Conservation (phyloP, 1,140 invertebrate genomes). For the Ooceraea biroi region DNA sequence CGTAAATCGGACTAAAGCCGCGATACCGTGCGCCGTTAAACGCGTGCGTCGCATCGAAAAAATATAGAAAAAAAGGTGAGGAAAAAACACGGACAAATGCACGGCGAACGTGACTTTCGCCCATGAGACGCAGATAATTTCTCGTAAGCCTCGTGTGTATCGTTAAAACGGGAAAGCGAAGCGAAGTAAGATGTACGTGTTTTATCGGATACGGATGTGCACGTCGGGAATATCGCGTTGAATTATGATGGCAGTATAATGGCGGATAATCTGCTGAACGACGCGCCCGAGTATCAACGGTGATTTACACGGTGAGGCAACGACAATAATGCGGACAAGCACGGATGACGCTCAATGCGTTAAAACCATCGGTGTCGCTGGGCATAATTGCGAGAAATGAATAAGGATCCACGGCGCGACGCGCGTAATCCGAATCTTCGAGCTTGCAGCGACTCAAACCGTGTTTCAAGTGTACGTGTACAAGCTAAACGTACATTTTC, state of each 20-base stretch:
- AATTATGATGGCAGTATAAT: conserved; percentile 55
- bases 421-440: conserved; percentile 33
- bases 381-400: conserved; percentile 9
- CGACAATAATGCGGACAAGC: conserved; percentile 24
- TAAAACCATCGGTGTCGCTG: neutral
- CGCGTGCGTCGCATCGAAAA: conserved; percentile 29
- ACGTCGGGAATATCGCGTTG: conserved; percentile 6
- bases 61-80: neutral
- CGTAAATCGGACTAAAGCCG: conserved; percentile 40
- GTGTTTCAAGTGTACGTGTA: conserved; percentile 1
- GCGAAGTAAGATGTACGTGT: conserved; percentile 54
- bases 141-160: neutral
- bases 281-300: conserved; percentile 37
- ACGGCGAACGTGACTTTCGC: conserved; percentile 50
- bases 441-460: neutral
- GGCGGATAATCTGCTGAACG: conserved; percentile 51
- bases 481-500: conserved; percentile 7
- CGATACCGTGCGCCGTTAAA: neutral
- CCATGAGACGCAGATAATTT: conserved; percentile 36
- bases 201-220: conserved; percentile 28
- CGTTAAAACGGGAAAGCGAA: conserved; percentile 43
- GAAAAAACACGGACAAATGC: neutral
- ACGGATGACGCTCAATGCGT: conserved; percentile 9
- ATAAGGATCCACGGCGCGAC: neutral
- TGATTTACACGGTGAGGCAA: conserved; percentile 32